Base-by-base conservation (phyloP, 2,888 invertebrate species). In the Maniola hyperantus region DNA sequence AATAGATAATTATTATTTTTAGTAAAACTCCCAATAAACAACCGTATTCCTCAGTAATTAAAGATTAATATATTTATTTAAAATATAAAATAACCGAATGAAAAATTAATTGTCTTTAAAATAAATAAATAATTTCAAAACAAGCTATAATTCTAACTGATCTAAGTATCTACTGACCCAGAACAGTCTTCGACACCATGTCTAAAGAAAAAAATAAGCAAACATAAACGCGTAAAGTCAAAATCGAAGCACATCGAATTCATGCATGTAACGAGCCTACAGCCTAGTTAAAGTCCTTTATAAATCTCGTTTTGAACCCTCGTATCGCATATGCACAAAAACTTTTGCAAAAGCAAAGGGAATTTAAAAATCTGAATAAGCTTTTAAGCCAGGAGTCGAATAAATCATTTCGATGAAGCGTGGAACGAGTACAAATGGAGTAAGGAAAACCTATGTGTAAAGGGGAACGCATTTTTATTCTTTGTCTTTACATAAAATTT, bases 301-400 rank as follows among this genome's bases (percentile, higher is more conserved):
- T 55, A 36, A 10, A 55, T 5, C 55, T 39, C 55, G 55, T 55
- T 55, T 36, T 36, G 11, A 55, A 18, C 15, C 15, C 36, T 15
- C 36, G 36, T 55, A 26, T 26, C 26, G 26, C 4, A 26, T 26
- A 55, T 36, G 55, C 18, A 39, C 34, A 18, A 18, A 55, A 55
- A 55, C 55, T 55, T 55, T 55, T 36, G 55, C 55, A 36, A 55
- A 55, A 55, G 36, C 55, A 36, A 55, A 55, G 55, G 36, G 55
- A 55, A 55, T 55, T 55, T 55, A 39, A 55, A 54, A 55, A 54
- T 54, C 34, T 54, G 54, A 54, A 55, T 55, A 55, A 55, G 55
- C 55, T 55, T 55, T 55, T 55, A 55, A 55, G 55, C 36, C 55
- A 39, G 55, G 36, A 55, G 55, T 55, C 55, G 55, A 36, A 55